Evolutionary conservation across 2,797 vertebrate species (phyloP).

Genomic region (Lepidocolaptes lacrymiger): DNA sequence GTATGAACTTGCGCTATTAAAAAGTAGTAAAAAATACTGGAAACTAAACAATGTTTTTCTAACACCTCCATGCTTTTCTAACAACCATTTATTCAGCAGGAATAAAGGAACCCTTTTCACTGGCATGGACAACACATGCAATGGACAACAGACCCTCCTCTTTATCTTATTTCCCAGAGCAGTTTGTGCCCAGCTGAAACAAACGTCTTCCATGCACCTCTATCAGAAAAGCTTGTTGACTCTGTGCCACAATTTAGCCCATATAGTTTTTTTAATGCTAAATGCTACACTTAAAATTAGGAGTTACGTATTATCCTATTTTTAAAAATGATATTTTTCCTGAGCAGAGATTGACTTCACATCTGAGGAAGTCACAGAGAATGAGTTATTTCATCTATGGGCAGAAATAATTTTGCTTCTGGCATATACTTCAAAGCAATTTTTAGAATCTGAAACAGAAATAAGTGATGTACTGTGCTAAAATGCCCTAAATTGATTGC

Average conservation of each 20-base stretch:
- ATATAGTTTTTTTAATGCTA: neutral
- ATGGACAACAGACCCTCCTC: neutral
- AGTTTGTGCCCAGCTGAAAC: neutral
- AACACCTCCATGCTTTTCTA: neutral
- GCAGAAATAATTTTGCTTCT: slow-evolving; percentile 60
- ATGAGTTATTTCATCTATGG: slow-evolving; percentile 29
- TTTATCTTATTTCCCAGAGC: neutral
- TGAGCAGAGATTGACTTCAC: slow-evolving; percentile 5
- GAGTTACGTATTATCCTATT: neutral
- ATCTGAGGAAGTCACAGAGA: slow-evolving; percentile 15
- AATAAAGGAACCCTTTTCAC: neutral
- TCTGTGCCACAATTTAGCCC: neutral
- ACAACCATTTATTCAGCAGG: neutral
- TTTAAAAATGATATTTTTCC: neutral
- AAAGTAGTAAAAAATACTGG: neutral
- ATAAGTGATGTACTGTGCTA: slow-evolving; percentile 48
- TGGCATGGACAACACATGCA: neutral
- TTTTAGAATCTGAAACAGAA: slow-evolving; percentile 64
- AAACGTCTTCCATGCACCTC: neutral
- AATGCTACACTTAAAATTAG: neutral
- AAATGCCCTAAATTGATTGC: slow-evolving; percentile 58
- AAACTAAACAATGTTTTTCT: neutral
- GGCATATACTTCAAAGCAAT: slow-evolving; percentile 66
- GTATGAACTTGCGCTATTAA: neutral
- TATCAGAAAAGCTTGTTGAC: neutral